Base-by-base conservation (phyloP, 2,113 vertebrate species). In the Pseudorectes ferrugineus region DNA sequence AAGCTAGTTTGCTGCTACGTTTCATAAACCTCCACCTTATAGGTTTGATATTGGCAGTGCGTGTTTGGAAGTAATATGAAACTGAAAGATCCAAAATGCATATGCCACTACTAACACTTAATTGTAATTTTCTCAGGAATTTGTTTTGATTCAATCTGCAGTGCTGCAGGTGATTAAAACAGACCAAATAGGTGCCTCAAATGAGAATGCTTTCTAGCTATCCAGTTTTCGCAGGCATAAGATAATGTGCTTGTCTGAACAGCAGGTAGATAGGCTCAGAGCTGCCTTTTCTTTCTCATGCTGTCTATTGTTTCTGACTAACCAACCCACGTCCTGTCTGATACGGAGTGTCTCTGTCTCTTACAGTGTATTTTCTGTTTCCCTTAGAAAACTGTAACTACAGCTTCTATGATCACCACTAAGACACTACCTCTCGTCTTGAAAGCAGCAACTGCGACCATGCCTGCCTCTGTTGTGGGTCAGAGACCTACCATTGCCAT, bases 341-440 rank as follows among this genome's bases (percentile, higher is more conserved):
- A 76, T 87, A 58, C 3, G 2, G 63, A 97, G 75, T 95, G 86
- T 93, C 91, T 88, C 92, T 84, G 76, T 96, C 82, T 97, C 95
- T 95, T 98, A 96, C 95, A 89, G 95, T 95, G 46, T 80, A 65
- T 97, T 93, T 98, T 97, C 85, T 98, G 91, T 98, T 96, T 98
- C 91, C 97, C 94, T 93, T 97, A 98, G 98, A 99, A 99, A 98
- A 99, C 99, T 78, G 98, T 99, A 98, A 99, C 99, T n/a, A 99
- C 99, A 97, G 98, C 99, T 88, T 99, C 99, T 93, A 98, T 99
- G 98, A 98, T 99, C 97, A 98, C 99, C 98, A 98, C 99, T 91
- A 99, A 99, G 99, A 99, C 99, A 98, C 98, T 99, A 99, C 99
- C 99, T 99, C 99, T 99, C 97, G 99, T 99, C 98, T 98, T 99